Percentiles rank a stretch among this genome's conserved stretches.
These are phyloP conservation scores for Nothoprocta perdicaria DNA, from an alignment of 2,113 vertebrate genomes.

Conservation along the genomic window DNA sequence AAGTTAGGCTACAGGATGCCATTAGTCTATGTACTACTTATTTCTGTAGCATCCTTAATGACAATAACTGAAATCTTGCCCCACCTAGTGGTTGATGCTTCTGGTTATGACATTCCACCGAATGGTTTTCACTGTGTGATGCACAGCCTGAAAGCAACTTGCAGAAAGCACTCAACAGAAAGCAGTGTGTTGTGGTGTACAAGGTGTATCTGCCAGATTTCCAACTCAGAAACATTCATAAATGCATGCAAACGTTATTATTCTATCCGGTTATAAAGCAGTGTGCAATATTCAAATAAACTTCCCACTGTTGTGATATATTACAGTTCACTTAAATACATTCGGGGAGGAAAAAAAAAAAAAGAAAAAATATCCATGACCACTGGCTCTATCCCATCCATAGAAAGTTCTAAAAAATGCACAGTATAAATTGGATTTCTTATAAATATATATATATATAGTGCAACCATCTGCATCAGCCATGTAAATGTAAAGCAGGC, in stretches of 20 bases:
- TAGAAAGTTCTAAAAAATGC: not conserved
- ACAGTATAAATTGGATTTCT: not conserved
- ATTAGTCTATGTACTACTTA: not conserved
- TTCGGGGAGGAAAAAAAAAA: not conserved
- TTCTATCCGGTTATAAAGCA: not conserved
- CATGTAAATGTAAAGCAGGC: not conserved
- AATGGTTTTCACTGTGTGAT: not conserved
- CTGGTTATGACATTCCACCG: not conserved
- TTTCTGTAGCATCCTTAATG: not conserved
- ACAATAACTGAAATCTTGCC: slow-evolving; percentile 27
- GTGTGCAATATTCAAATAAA: not conserved
- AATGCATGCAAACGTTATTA: not conserved
- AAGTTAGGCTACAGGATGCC: not conserved
- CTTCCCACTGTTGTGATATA: not conserved
- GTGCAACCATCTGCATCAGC: not conserved
- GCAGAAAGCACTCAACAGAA: not conserved
- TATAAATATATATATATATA: not conserved
- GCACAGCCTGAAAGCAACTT: not conserved
- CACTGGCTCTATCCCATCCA: not conserved
- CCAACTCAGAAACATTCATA: not conserved
- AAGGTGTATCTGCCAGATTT: not conserved
- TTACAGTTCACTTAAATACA: not conserved
- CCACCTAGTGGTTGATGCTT: slow-evolving; percentile 25
- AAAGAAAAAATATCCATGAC: not conserved
- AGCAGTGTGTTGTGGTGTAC: not conserved